Percentiles rank a stretch among this genome's conserved stretches.
phyloP scores from a whole-genome alignment of 2,797 vertebrate genomes.

The Pseudochromis fuscus region DNA sequence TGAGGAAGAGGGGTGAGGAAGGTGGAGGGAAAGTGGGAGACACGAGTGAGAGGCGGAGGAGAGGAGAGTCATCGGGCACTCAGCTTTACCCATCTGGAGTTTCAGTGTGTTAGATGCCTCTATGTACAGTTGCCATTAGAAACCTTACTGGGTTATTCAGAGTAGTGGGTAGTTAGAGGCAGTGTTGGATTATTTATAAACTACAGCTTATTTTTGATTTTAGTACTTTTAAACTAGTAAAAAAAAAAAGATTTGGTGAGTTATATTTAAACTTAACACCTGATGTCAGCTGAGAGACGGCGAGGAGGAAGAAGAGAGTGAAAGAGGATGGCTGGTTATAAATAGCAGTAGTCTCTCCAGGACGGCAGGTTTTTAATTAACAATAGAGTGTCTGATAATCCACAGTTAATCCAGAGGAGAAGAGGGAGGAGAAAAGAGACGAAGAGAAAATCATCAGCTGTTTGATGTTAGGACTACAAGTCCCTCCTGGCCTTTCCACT shows the following conservation, averaged over 20 bases:
- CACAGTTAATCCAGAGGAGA: conserved; percentile 81
- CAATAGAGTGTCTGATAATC: conserved; percentile 84
- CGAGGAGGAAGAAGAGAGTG: conserved; percentile 56
- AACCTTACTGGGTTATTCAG: conserved; percentile 9
- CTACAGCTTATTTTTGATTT: conserved; percentile 10
- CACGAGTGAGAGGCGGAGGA: conserved; percentile 44
- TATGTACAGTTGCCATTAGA: conserved; percentile 6
- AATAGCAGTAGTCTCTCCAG: conserved; percentile 80
- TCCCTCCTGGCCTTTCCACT: conserved; percentile 74
- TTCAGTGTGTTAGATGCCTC: conserved; percentile 14
- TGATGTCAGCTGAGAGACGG: conserved; percentile 76
- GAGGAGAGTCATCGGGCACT: conserved; percentile 30
- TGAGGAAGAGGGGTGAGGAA: conserved; percentile 53
- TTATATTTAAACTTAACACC: conserved; percentile 74
- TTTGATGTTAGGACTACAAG: conserved; percentile 82
- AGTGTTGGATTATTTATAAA: conserved; percentile 4
- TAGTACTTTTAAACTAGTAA: conserved; percentile 18
- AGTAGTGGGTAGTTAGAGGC: neutral
- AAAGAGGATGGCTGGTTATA: conserved; percentile 75
- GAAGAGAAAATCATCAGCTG: conserved; percentile 78
- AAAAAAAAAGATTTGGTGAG: conserved; percentile 21
- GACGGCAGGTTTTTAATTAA: conserved; percentile 85
- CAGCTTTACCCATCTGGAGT: conserved; percentile 44
- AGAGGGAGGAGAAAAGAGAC: conserved; percentile 77
- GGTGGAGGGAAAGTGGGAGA: conserved; percentile 58